Conservation (phyloP, 2,797 vertebrate species). For the Myripristis jacobus region DNA sequence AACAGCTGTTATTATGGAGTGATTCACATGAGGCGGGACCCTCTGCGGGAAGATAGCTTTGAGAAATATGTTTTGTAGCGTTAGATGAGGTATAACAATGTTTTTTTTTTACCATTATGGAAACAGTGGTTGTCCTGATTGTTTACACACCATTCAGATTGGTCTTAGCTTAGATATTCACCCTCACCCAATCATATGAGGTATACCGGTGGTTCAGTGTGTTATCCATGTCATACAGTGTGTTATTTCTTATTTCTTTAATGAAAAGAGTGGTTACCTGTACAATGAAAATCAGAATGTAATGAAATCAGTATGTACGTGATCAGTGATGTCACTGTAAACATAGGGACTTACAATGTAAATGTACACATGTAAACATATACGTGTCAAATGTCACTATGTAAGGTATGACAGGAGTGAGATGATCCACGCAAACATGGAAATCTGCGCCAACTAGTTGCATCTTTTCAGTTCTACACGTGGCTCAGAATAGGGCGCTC, state of each 20-base stretch:
- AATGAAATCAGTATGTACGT: neutral
- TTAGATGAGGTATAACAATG: neutral
- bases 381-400: neutral
- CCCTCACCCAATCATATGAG: neutral
- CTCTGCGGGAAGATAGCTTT: neutral
- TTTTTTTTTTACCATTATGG: neutral
- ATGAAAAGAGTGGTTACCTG: neutral
- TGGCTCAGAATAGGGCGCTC: slow-evolving; percentile 28
- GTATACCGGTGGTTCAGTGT: too few species aligned
- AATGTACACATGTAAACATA: neutral
- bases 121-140: neutral
- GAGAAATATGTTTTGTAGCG: neutral
- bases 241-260: neutral
- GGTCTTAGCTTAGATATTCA: neutral
- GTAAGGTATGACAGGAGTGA: slow-evolving; percentile 22
- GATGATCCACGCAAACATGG: slow-evolving; percentile 36
- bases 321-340: too few species aligned
- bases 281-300: neutral
- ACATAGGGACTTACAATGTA: neutral
- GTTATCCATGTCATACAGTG: neutral
- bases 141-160: too few species aligned
- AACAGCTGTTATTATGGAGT: too few species aligned
- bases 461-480: slow-evolving; percentile 10
- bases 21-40: too few species aligned
- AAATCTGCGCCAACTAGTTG: slow-evolving; percentile 7